phyloP scores from a whole-genome alignment of 2,797 vertebrate genomes.

The Lutjanus campechanus region DNA sequence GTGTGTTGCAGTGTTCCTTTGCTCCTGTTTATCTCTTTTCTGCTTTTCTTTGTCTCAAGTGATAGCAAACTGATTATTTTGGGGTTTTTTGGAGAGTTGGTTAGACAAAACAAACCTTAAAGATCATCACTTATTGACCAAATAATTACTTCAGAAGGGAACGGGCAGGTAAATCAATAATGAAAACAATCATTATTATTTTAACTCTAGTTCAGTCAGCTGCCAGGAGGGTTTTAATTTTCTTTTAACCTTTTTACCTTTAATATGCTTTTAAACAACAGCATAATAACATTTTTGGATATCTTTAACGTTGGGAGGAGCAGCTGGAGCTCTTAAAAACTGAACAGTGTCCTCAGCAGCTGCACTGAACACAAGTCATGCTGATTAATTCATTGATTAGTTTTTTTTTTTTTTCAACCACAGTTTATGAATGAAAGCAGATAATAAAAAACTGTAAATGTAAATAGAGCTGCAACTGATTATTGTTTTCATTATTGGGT shows the following conservation, averaged over 20 bases:
- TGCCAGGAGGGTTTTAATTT: neutral
- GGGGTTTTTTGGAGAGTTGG: neutral
- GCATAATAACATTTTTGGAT: neutral
- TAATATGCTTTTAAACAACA: neutral
- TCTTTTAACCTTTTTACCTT: neutral
- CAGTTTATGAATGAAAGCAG: neutral
- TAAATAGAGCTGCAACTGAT: neutral
- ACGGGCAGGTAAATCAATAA: neutral
- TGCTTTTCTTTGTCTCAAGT: neutral
- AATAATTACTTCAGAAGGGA: neutral
- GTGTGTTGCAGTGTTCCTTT: neutral
- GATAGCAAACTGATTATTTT: neutral
- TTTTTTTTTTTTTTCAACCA: neutral
- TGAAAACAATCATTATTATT: neutral
- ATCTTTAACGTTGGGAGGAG: neutral
- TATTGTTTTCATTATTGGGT: neutral
- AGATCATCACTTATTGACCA: neutral
- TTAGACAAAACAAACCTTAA: neutral
- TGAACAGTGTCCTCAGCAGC: neutral
- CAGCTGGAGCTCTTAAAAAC: neutral
- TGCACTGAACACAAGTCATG: neutral
- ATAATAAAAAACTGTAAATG: neutral
- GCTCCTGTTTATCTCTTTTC: neutral
- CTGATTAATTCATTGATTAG: neutral
- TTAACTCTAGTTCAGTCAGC: neutral